Evolutionary conservation across 2,888 invertebrate genomes (phyloP).

Genomic region (Acrocyrtus sp.): DNA sequence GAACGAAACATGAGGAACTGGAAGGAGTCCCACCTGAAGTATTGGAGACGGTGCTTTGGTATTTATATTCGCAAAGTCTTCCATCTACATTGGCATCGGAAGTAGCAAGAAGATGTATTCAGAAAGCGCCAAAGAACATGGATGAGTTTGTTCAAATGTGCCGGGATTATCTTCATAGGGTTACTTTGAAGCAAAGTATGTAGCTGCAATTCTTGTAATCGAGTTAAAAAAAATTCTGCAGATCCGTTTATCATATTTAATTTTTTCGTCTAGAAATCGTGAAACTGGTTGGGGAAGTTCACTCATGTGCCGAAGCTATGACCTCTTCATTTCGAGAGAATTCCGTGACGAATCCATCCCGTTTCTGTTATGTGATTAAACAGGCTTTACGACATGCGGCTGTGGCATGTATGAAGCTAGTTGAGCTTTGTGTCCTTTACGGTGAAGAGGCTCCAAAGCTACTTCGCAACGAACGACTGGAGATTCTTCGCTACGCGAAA

Average conservation of each 20-base stretch:
- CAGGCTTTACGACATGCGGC: conserved; percentile 73
- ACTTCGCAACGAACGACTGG: conserved; percentile 73
- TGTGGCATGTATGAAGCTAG: conserved; percentile 69
- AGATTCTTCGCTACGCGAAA: conserved; percentile 75
- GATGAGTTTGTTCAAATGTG: conserved; percentile 71
- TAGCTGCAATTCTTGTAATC: too few species aligned
- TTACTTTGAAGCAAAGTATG: conserved; percentile 75
- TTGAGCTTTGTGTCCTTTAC: conserved; percentile 75
- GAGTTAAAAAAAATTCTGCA: conserved; percentile 1
- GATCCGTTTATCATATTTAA: conserved; percentile 5
- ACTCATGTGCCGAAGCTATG: conserved; percentile 69
- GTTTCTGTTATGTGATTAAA: conserved; percentile 73
- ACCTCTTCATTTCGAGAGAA: conserved; percentile 57
- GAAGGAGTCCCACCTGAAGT: conserved; percentile 72
- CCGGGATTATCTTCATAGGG: conserved; percentile 73
- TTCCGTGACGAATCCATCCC: conserved; percentile 69
- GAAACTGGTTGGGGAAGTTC: conserved; percentile 74
- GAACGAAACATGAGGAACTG: conserved; percentile 64
- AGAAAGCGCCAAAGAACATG: conserved; percentile 68
- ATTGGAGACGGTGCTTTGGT: conserved; percentile 73
- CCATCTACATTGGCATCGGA: conserved; percentile 72
- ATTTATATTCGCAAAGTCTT: conserved; percentile 74
- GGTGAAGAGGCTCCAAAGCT: conserved; percentile 73
- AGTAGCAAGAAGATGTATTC: conserved; percentile 71
- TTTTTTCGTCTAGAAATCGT: conserved; percentile 71